Evolutionary conservation across 2,797 vertebrate genomes (phyloP).

Genomic region (Intellagama lesueurii): DNA sequence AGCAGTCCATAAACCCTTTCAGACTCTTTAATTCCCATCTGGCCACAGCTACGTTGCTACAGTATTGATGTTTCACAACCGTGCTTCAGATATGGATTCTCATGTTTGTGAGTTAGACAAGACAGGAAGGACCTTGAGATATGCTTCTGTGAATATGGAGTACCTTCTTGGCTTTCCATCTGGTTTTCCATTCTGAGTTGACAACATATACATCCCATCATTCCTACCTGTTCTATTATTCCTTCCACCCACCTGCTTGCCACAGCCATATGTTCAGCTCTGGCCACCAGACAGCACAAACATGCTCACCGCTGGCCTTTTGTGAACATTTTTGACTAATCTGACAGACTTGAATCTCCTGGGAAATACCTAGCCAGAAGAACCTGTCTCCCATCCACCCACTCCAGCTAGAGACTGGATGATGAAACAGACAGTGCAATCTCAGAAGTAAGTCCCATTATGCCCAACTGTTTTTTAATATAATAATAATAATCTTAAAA

Average conservation of each 20-base stretch:
- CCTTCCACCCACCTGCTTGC: neutral
- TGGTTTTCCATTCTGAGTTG: constrained; percentile 5
- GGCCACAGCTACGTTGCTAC: constrained; percentile 3
- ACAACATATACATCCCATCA: neutral
- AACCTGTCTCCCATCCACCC: neutral
- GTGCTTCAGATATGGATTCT: neutral
- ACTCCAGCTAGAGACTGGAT: neutral
- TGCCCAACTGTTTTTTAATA: neutral
- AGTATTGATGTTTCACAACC: neutral
- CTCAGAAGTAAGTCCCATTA: neutral
- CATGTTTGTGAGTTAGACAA: neutral
- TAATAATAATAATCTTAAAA: too few relatives aligned
- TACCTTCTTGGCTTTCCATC: constrained; percentile 1
- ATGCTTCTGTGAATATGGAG: neutral
- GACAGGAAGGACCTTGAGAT: neutral
- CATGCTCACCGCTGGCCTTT: constrained; percentile 1
- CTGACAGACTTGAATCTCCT: neutral
- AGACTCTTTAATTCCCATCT: neutral
- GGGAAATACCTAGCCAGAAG: neutral
- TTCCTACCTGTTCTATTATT: neutral
- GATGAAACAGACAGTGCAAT: neutral
- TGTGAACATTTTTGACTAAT: constrained; percentile 24
- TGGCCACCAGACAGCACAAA: constrained; percentile 21
- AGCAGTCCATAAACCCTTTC: neutral
- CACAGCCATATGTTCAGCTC: constrained; percentile 20